Percentiles rank a stretch among this genome's conserved stretches.
Evolutionary conservation across 2,113 vertebrate genomes (phyloP).

Genomic region (Phalacrocorax brasilianus): DNA sequence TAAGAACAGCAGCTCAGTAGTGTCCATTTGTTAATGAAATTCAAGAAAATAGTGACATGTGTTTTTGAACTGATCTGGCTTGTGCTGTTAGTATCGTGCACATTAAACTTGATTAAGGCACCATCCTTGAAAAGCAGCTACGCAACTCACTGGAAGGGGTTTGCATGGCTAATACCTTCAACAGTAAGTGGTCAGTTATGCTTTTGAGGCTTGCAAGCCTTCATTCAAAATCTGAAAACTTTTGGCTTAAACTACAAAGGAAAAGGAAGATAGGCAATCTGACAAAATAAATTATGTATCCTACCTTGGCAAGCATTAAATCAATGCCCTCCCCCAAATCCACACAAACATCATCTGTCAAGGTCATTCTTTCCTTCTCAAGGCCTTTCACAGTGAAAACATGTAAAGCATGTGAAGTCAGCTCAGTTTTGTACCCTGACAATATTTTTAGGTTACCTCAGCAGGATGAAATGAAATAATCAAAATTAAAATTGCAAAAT

Average conservation of each 20-base stretch:
- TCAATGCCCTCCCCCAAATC: not conserved
- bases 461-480: not conserved
- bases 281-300: not conserved
- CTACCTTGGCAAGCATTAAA: not conserved
- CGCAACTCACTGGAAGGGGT: not conserved
- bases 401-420: not conserved
- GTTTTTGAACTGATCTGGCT: not conserved
- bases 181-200: not conserved
- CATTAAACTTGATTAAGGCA: not conserved
- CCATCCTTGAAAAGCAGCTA: not conserved
- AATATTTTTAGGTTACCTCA: not conserved
- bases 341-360: not conserved
- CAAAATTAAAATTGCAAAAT: not conserved
- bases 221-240: not conserved
- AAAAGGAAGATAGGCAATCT: not conserved
- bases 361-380: not conserved
- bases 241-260: constrained; percentile 14
- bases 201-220: not conserved
- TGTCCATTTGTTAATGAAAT: not conserved
- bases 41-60: not conserved
- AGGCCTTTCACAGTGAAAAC: not conserved
- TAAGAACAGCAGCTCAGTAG: not conserved
- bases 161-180: not conserved
- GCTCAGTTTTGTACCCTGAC: not conserved
- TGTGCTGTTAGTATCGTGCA: not conserved